A percentile compares a stretch with the other conserved stretches of the same genome.
Evolutionary conservation across 2,888 invertebrate genomes (phyloP).

Genomic region (Lepidochrysops patricia): DNA sequence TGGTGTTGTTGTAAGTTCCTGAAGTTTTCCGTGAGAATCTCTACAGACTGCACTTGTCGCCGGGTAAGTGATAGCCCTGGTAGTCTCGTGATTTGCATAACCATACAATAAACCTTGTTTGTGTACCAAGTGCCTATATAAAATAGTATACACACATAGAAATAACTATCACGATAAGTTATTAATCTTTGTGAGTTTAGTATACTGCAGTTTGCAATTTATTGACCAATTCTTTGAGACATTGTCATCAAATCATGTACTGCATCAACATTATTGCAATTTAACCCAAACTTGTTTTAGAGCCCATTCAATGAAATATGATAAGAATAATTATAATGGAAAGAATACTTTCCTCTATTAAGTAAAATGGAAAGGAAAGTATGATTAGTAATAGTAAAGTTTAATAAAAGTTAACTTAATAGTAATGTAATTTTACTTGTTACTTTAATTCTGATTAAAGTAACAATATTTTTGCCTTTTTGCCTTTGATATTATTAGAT

Average conservation of each 20-base stretch:
- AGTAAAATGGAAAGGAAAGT: too few relatives aligned
- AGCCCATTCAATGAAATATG: too few relatives aligned
- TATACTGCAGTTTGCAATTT: background rate
- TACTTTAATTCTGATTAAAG: too few relatives aligned
- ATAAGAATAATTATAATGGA: too few relatives aligned
- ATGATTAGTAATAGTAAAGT: too few relatives aligned
- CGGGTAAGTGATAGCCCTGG: conserved; percentile 42
- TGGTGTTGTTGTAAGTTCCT: conserved; percentile 27
- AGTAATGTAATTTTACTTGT: too few relatives aligned
- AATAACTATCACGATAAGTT: background rate
- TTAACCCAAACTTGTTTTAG: background rate
- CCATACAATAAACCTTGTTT: background rate
- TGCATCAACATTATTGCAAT: background rate
- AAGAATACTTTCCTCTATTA: too few relatives aligned
- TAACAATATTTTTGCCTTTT: too few relatives aligned
- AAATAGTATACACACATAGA: too few relatives aligned
- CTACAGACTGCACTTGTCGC: conserved; percentile 48
- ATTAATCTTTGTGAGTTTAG: background rate
- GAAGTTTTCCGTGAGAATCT: conserved; percentile 25
- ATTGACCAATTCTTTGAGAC: background rate
- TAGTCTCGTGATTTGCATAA: background rate
- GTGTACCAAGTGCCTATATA: too few relatives aligned
- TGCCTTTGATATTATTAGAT: too few relatives aligned
- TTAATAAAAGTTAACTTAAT: too few relatives aligned
- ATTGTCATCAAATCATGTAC: background rate